Evolutionary conservation across 2,797 vertebrate genomes (phyloP).

Genomic region (Paguma larvata): DNA sequence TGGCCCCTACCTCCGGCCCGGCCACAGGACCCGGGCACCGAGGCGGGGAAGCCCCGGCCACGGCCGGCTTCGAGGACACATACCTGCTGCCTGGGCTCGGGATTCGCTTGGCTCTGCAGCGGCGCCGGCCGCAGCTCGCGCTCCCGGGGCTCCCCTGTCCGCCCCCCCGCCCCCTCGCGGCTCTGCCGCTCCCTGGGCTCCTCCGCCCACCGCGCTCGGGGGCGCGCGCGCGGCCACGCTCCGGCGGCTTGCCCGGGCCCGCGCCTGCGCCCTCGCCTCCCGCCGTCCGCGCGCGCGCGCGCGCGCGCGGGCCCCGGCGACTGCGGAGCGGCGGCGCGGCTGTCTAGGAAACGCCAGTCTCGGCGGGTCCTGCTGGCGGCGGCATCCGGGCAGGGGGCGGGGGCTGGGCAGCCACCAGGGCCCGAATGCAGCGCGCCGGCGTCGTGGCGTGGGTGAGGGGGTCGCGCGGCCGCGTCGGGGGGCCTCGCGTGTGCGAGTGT

Average conservation of each 20-base stretch:
- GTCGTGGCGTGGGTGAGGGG: background rate
- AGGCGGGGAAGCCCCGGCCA: slow-evolving; percentile 13
- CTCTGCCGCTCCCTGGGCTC: slow-evolving; percentile 65
- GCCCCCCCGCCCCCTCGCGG: slow-evolving; percentile 32
- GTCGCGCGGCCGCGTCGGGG: background rate
- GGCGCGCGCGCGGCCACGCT: slow-evolving; percentile 63
- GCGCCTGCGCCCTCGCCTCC: slow-evolving; percentile 64
- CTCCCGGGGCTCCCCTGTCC: slow-evolving; percentile 64
- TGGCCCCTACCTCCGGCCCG: background rate
- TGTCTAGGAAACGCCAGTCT: slow-evolving; percentile 71
- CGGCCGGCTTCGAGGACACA: slow-evolving; percentile 52
- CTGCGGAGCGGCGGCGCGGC: slow-evolving; percentile 12
- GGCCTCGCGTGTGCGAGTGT: background rate
- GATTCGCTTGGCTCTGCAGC: slow-evolving; percentile 63
- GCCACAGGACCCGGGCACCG: background rate
- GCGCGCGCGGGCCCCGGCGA: background rate
- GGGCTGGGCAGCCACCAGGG: background rate
- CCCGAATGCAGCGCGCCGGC: background rate
- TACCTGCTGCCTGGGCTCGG: slow-evolving; percentile 72
- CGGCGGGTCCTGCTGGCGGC: background rate
- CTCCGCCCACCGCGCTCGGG: background rate
- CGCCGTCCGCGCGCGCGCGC: background rate
- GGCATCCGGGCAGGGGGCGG: background rate
- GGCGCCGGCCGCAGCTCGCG: slow-evolving; percentile 46
- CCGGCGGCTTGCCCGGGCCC: background rate